These are phyloP conservation scores for Sycophaga agraensis DNA, from an alignment of 1,140 invertebrate species.

Conservation along the genomic window DNA sequence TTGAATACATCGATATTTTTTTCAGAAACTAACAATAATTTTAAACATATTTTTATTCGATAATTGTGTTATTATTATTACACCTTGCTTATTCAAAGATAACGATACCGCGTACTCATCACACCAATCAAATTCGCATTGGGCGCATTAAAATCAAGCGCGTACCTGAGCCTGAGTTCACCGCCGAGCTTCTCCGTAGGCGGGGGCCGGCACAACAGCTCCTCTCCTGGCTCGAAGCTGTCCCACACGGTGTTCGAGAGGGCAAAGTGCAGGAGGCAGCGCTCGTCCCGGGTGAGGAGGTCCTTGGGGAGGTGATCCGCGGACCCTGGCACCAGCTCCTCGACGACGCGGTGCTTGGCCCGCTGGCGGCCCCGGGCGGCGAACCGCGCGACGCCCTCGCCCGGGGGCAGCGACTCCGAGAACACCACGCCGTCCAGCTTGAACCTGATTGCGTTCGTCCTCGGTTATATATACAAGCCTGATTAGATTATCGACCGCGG, in stretches of 20 bases:
- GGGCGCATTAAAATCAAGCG: no score
- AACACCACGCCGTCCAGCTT: slow-evolving; percentile 66
- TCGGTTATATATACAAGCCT: no score
- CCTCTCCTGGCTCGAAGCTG: slow-evolving; percentile 53
- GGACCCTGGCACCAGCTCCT: slow-evolving; percentile 62
- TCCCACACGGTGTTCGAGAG: slow-evolving; percentile 62
- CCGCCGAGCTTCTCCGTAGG: slow-evolving; percentile 37
- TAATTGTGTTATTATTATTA: no score
- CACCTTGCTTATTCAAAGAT: no score
- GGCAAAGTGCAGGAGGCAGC: slow-evolving; percentile 63
- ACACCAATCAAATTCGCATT: no score
- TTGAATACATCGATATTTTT: no score
- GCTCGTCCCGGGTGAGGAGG: slow-evolving; percentile 54
- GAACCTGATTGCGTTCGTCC: slow-evolving; percentile 48
- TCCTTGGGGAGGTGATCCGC: slow-evolving; percentile 42
- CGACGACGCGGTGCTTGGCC: slow-evolving; percentile 61
- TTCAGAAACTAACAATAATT: no score
- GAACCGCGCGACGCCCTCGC: slow-evolving; percentile 45
- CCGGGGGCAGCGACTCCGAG: slow-evolving; percentile 50
- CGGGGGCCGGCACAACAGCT: slow-evolving; percentile 48
- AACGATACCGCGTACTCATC: no score
- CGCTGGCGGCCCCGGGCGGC: slow-evolving; percentile 38
- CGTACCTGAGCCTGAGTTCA: no score
- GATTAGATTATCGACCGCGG: no score
- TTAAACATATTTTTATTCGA: no score